Conservation (phyloP, 2,113 vertebrate genomes). For the Chrysochloris asiatica region DNA sequence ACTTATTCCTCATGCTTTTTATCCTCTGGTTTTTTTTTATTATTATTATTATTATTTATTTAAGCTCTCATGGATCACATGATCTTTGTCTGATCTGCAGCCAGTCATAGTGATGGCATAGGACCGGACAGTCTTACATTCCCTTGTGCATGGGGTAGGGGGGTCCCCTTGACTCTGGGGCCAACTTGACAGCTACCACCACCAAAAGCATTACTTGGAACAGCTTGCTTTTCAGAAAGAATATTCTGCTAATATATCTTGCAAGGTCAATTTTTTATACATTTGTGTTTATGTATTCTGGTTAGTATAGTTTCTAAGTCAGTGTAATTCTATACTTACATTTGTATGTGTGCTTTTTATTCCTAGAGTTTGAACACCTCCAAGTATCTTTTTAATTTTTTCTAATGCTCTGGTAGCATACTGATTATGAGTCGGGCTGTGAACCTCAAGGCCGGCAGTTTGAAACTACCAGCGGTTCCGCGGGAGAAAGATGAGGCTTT, state of each 20-base stretch:
- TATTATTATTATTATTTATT: too few species aligned
- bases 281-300: slow-evolving; percentile 19
- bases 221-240: slow-evolving; percentile 55
- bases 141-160: background rate
- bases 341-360: slow-evolving; percentile 54
- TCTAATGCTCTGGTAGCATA: too few species aligned
- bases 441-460: too few species aligned
- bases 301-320: slow-evolving; percentile 12
- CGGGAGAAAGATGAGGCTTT: too few species aligned
- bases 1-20: slow-evolving; percentile 28
- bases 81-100: background rate
- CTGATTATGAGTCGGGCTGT: too few species aligned
- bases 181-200: too few species aligned
- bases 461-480: too few species aligned
- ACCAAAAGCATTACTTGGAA: background rate
- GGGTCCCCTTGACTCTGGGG: background rate
- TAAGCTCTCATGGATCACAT: background rate
- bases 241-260: slow-evolving; percentile 48
- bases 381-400: slow-evolving; percentile 39
- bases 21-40: slow-evolving; percentile 17
- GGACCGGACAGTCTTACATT: background rate
- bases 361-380: slow-evolving; percentile 5
- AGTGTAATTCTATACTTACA: background rate
- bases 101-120: background rate
- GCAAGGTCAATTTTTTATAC: slow-evolving; percentile 11